A percentile compares a stretch with the other conserved stretches of the same genome.
Conservation (phyloP, 2,797 vertebrate species). For the Halcyon smyrnensis region DNA sequence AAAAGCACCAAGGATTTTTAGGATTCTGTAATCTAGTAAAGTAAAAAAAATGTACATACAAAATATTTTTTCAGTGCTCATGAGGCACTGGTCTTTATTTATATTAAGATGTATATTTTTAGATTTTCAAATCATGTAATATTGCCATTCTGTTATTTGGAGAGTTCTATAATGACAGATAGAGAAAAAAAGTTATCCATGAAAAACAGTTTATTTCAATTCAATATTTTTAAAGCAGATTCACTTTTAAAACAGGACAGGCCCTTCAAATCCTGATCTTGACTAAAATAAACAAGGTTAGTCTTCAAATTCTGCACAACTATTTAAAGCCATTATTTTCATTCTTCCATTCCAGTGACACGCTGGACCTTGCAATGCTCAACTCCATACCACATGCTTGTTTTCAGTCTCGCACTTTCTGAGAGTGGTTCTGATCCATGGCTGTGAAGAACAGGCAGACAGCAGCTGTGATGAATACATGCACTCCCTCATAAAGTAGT, state of each 20-base stretch:
- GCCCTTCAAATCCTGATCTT: background rate
- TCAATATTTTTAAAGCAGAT: background rate
- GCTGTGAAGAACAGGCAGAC: conserved; percentile 88
- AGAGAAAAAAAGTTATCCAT: background rate
- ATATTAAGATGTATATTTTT: background rate
- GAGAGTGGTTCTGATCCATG: conserved; percentile 82
- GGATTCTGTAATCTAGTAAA: background rate
- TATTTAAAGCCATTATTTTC: background rate
- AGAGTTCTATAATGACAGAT: background rate
- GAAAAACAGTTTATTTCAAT: background rate
- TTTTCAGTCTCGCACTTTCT: background rate
- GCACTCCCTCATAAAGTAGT: conserved; percentile 91
- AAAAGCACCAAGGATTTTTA: conserved; percentile 4
- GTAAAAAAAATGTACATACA: background rate
- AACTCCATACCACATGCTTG: fast-evolving
- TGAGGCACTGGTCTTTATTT: background rate
- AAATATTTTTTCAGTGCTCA: background rate
- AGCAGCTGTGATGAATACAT: conserved; percentile 84
- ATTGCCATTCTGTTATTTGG: background rate
- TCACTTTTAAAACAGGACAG: background rate
- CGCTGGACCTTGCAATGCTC: background rate
- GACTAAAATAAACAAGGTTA: background rate
- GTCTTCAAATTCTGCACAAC: background rate
- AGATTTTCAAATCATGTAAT: background rate
- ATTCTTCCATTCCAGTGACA: background rate